Evolutionary conservation across 2,113 vertebrate genomes (phyloP), one percentile per base, ranked within the genome.

Genomic region (Illadopsis cleaveri): DNA sequence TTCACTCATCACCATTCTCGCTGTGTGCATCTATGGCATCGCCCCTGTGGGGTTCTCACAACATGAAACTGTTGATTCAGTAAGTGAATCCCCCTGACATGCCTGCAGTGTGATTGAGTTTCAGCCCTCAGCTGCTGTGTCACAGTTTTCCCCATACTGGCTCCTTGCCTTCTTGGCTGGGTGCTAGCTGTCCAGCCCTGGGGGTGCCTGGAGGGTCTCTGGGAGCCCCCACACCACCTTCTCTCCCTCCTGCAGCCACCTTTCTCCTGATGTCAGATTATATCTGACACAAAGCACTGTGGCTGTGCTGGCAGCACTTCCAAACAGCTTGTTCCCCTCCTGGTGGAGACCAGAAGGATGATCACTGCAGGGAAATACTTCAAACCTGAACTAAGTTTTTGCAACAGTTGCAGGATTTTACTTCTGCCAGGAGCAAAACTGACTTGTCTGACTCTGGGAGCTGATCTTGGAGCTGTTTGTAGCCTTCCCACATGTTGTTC

Each of bases 41-140:
- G 99, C 99, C 25, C 99, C 99, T 1, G 99, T 99, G 97, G 99
- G 99, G 87, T 99, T 99, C 97, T 99, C 99, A 31, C 99, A 99
- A 89, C 99, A 99, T 2, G 99, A 99, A 97, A 99, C 99, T 2
- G 99, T 99, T 89, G 99, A 99, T 98, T 99, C 99, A 96, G 99
- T 99, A 97, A 99, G 99, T 98, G 71, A 68, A 82, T 70, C 48
- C 82, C 42, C 24, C 30, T 60, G 11, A 37, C 19, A 4, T 50
- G 35, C 31, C 40, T 81, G 56, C 12, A 51, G 16, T 16, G 23
- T 12, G 48, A 23, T 6, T 60, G 64, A 72, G 64, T 37, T 53
- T 70, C 65, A 66, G 56, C 51, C 42, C 53, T 61, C 45, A 61
- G 62, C 82, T 84, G 23, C 30, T 64, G 12, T 57, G 48, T 84